Evolutionary conservation across 2,888 invertebrate genomes (phyloP).

Genomic region (Bursaphelenchus okinawaensis): DNA sequence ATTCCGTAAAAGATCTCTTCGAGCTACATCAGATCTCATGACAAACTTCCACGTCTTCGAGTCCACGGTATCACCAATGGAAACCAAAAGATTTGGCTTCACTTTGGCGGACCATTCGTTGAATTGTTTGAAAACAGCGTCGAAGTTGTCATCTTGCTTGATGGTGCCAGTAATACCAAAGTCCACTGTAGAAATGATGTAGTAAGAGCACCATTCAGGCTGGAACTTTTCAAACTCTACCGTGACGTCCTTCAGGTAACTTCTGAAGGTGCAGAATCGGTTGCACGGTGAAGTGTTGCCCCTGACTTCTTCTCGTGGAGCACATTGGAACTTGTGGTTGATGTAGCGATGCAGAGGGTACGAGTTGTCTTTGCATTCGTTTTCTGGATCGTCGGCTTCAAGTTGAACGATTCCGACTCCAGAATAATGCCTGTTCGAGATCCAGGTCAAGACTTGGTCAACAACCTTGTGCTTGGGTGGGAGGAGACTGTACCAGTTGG

Average conservation of each 20-base stretch:
- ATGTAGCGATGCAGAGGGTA: constrained; percentile 24
- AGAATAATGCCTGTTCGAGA: constrained; percentile 19
- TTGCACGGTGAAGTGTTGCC: constrained; percentile 15
- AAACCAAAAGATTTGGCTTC: constrained; percentile 28
- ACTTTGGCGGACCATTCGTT: constrained; percentile 15
- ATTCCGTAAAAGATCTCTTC: constrained; percentile 12
- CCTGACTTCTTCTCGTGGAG: not conserved
- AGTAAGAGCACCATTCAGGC: constrained; percentile 31
- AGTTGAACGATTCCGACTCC: constrained; percentile 25
- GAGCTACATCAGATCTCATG: not conserved
- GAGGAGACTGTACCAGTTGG: constrained; percentile 19
- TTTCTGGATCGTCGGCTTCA: constrained; percentile 23
- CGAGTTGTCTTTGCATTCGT: constrained; percentile 21
- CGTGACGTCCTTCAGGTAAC: not conserved
- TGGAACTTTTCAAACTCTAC: constrained; percentile 17
- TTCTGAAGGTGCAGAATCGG: constrained; percentile 22
- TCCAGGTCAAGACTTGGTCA: constrained; percentile 21
- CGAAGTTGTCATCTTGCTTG: constrained; percentile 4
- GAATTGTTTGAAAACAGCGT: constrained; percentile 13
- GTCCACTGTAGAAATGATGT: constrained; percentile 17
- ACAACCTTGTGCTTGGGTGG: constrained; percentile 14
- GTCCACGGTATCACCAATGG: constrained; percentile 22
- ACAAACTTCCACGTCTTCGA: constrained; percentile 14
- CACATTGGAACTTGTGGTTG: constrained; percentile 21
- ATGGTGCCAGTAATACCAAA: constrained; percentile 11